Evolutionary conservation across 2,888 invertebrate species (phyloP), one percentile per base, ranked within the genome.

Genomic region (Catocala nupta): DNA sequence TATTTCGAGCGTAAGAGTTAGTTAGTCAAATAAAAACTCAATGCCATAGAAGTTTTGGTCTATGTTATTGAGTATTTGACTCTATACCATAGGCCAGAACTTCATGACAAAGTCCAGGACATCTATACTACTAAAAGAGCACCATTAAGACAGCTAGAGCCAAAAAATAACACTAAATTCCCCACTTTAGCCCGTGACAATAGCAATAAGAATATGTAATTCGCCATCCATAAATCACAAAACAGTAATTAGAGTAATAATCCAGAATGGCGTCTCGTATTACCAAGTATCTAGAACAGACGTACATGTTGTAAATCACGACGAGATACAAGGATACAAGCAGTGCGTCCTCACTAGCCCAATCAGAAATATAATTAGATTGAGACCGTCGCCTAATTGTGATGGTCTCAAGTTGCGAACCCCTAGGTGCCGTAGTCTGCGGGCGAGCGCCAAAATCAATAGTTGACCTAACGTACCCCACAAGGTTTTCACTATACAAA

Each of bases 281-380:
- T 61, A 47, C 52, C n/a, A 52, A 50, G 34, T 55, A 49, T 49
- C 16, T 36, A 49, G 33, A 53, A 49, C 6, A 60, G 33, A 50
- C 48, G 39, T 53, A 65, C 52, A 66, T 51, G 56, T 77, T 81
- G 72, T 80, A 84, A 81, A 84, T 81, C 80, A 76, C 60, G 67
- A 65, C 60, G 59, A 60, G 61, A 63, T 58, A 63, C 54, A 54
- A 44, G 60, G 45, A 56, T 44, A 50, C 49, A 62, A 62, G 54
- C 71, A 68, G 70, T 75, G 71, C 77, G 78, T 81, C 82, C 79
- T 80, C 87, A 81, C 83, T 81, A 83, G 81, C 84, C 85, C 90
- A 91, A 93, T 93, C 91, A 90, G 89, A 91, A 91, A 92, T 93
- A 92, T 93, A 93, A 93, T 93, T 93, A 93, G 89, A 91, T 92